Percentiles rank a stretch among this genome's conserved stretches.
Conservation (phyloP, 1,140 invertebrate species). For the Drosophila bipectinata region DNA sequence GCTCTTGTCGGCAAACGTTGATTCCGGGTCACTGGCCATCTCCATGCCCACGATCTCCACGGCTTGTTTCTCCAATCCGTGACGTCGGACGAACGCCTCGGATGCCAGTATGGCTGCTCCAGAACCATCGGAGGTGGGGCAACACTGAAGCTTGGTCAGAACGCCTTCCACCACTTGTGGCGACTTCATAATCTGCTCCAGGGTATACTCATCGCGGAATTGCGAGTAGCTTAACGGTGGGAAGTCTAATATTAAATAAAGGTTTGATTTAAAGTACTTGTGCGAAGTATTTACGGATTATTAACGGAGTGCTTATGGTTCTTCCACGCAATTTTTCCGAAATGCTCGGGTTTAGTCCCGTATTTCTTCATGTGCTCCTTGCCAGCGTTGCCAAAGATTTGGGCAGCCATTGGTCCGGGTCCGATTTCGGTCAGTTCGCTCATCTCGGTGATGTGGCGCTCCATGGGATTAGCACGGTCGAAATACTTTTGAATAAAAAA, state of each 20-base stretch:
- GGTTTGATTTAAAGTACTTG: slow-evolving; percentile 77
- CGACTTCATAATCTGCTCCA: slow-evolving; percentile 95
- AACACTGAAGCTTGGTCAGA: slow-evolving; percentile 97
- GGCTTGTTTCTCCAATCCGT: slow-evolving; percentile 92
- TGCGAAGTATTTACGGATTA: slow-evolving; percentile 86
- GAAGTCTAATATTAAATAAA: slow-evolving; percentile 94
- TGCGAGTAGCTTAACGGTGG: slow-evolving; percentile 89
- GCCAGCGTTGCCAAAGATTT: slow-evolving; percentile 98
- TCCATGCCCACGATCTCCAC: slow-evolving; percentile 98
- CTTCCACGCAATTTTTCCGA: slow-evolving; percentile 99
- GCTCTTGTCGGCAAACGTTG: slow-evolving; percentile 90
- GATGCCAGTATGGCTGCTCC: slow-evolving; percentile 95
- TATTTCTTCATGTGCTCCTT: slow-evolving; percentile 98
- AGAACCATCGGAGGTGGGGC: slow-evolving; percentile 98
- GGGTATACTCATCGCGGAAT: slow-evolving; percentile 93
- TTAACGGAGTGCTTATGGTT: slow-evolving; percentile 98
- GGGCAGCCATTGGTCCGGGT: slow-evolving; percentile 93
- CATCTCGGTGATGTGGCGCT: slow-evolving; percentile 96
- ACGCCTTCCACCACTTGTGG: slow-evolving; percentile 94
- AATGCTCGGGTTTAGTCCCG: slow-evolving; percentile 95
- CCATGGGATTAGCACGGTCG: slow-evolving; percentile 96
- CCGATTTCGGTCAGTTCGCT: slow-evolving; percentile 91
- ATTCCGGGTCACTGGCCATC: slow-evolving; percentile 96
- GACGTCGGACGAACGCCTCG: slow-evolving; percentile 93
- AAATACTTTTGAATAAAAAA: slow-evolving; percentile 85